Conservation (phyloP, 2,797 vertebrate genomes). For the Gymnopithys bicolor region DNA sequence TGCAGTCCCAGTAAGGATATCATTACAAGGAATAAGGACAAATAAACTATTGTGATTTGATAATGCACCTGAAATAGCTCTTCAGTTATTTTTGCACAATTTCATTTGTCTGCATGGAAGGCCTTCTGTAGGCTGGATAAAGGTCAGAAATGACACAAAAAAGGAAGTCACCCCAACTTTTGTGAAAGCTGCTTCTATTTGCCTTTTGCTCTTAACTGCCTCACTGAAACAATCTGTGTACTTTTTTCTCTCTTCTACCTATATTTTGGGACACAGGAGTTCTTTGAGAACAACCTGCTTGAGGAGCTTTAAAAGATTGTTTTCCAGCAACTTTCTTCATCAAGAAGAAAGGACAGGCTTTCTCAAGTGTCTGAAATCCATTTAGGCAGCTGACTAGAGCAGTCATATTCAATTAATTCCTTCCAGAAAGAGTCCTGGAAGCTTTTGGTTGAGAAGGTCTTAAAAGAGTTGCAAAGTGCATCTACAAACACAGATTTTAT, state of each 20-base stretch:
- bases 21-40: background rate
- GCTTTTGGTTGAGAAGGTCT: background rate
- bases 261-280: background rate
- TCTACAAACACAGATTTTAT: background rate
- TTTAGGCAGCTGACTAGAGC: background rate
- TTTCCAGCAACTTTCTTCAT: background rate
- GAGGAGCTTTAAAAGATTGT: background rate
- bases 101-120: background rate
- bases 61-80: background rate
- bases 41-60: background rate
- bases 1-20: background rate
- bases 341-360: background rate
- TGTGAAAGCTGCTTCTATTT: background rate
- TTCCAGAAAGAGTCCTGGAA: background rate
- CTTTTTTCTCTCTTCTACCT: background rate
- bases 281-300: background rate
- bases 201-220: background rate
- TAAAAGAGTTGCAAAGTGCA: background rate
- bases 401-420: background rate
- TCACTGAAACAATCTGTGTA: background rate
- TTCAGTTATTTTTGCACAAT: background rate
- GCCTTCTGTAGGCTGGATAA: background rate
- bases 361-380: background rate
- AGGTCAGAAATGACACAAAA: background rate
- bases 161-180: background rate